A percentile compares a stretch with the other conserved stretches of the same genome.
Conservation (phyloP, 1,140 invertebrate species). For the Aphidius ervi region DNA sequence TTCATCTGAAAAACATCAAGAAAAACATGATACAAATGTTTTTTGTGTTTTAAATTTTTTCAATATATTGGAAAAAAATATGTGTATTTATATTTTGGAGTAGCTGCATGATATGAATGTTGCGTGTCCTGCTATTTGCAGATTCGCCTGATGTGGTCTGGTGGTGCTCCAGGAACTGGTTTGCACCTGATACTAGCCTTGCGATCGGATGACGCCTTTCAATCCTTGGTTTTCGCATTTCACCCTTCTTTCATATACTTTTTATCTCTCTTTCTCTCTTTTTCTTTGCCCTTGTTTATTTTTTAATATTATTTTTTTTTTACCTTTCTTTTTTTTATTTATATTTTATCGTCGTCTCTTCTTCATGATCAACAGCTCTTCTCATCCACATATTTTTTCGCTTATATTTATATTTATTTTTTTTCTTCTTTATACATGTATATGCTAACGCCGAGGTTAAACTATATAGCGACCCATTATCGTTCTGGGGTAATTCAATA, state of each 20-base stretch:
- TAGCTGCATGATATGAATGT: conserved; percentile 19
- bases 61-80: no score
- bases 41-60: no score
- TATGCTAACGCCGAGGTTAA: conserved; percentile 10
- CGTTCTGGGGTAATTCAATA: conserved; percentile 21
- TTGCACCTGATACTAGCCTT: conserved; percentile 50
- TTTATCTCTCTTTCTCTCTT: conserved; percentile 23
- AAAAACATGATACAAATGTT: no score
- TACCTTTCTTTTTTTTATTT: no score
- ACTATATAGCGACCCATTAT: conserved; percentile 22
- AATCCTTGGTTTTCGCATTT: conserved; percentile 31
- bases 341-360: neutral
- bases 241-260: conserved; percentile 20
- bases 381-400: conserved; percentile 23
- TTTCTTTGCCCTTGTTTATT: conserved; percentile 25
- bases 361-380: conserved; percentile 12
- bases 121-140: conserved; percentile 39
- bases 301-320: conserved; percentile 19
- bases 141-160: conserved; percentile 29
- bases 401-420: conserved; percentile 4
- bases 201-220: conserved; percentile 51
- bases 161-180: conserved; percentile 40
- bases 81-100: neutral
- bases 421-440: neutral
- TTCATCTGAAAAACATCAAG: no score